These are phyloP conservation scores for Acrobasis repandana DNA, from an alignment of 2,888 invertebrate species.

Conservation along the genomic window DNA sequence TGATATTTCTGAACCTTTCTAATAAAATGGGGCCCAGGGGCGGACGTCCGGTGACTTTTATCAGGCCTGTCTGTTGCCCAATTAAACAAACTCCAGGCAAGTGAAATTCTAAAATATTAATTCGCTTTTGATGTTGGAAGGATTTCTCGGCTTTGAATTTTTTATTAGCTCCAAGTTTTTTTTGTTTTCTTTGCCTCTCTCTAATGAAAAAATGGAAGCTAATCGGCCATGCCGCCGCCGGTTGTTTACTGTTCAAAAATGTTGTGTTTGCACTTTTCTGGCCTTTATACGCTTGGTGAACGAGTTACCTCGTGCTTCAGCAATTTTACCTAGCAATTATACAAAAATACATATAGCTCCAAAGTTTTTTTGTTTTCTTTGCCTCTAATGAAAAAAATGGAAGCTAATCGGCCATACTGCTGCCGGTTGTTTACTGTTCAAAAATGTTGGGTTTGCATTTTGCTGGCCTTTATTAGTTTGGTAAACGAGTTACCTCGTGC, in stretches of 20 bases:
- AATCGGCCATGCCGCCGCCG: slow-evolving; percentile 20
- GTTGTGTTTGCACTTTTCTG: slow-evolving; percentile 6
- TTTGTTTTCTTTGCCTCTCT: slow-evolving; percentile 28
- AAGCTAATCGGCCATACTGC: too few species aligned
- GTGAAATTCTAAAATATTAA: slow-evolving; percentile 40
- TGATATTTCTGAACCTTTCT: slow-evolving; percentile 46
- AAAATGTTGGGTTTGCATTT: too few species aligned
- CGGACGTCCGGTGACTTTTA: slow-evolving; percentile 61
- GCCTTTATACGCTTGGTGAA: neutral
- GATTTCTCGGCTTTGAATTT: slow-evolving; percentile 37
- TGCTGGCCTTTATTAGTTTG: too few species aligned
- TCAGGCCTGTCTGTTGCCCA: slow-evolving; percentile 56
- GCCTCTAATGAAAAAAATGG: too few species aligned
- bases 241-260: slow-evolving; percentile 14
- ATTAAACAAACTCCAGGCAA: slow-evolving; percentile 56
- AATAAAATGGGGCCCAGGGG: slow-evolving; percentile 49
- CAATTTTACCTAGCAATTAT: neutral
- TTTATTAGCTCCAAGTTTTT: slow-evolving; percentile 37
- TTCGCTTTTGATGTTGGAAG: slow-evolving; percentile 39
- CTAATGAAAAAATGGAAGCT: slow-evolving; percentile 29
- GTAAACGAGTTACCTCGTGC: too few species aligned
- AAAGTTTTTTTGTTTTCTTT: too few species aligned
- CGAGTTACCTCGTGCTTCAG: neutral
- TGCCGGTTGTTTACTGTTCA: too few species aligned
- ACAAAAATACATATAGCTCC: too few species aligned